Evolutionary conservation across 2,888 invertebrate genomes (phyloP).

Genomic region (Eupeodes latifasciatus): DNA sequence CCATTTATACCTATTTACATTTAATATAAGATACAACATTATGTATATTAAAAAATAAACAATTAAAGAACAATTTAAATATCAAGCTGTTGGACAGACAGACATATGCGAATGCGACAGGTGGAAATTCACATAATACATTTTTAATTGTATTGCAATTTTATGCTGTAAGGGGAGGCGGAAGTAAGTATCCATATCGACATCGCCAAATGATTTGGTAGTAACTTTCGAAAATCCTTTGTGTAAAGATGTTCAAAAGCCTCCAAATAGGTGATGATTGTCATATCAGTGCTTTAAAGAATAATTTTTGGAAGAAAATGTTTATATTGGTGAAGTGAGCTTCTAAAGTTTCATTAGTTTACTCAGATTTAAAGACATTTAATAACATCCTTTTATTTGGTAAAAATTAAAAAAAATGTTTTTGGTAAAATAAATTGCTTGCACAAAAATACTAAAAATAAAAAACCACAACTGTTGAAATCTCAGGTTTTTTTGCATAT

Average conservation of each 20-base stretch:
- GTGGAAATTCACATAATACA: slow-evolving; percentile 52
- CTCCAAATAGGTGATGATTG: background rate
- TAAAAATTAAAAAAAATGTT: too few relatives aligned
- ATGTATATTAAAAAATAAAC: background rate
- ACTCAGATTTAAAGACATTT: too few relatives aligned
- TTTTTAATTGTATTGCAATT: slow-evolving; percentile 48
- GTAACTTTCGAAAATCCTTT: background rate
- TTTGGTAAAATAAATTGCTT: too few relatives aligned
- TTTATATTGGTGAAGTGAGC: too few relatives aligned
- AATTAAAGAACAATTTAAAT: slow-evolving; percentile 16
- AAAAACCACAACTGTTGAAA: too few relatives aligned
- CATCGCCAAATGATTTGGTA: background rate
- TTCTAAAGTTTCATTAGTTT: too few relatives aligned
- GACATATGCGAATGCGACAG: slow-evolving; percentile 1
- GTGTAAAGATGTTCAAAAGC: background rate
- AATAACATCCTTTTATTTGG: too few relatives aligned
- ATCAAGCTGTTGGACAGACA: background rate
- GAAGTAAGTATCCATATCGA: background rate
- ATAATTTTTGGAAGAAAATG: too few relatives aligned
- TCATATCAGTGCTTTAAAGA: background rate
- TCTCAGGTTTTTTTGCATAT: too few relatives aligned
- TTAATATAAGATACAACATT: slow-evolving; percentile 5
- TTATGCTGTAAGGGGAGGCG: background rate
- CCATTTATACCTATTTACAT: slow-evolving; percentile 7
- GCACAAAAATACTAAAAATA: too few relatives aligned